phyloP scores from a whole-genome alignment of 92 coral and sea anemone species.

The Epizoanthus rinbou region DNA sequence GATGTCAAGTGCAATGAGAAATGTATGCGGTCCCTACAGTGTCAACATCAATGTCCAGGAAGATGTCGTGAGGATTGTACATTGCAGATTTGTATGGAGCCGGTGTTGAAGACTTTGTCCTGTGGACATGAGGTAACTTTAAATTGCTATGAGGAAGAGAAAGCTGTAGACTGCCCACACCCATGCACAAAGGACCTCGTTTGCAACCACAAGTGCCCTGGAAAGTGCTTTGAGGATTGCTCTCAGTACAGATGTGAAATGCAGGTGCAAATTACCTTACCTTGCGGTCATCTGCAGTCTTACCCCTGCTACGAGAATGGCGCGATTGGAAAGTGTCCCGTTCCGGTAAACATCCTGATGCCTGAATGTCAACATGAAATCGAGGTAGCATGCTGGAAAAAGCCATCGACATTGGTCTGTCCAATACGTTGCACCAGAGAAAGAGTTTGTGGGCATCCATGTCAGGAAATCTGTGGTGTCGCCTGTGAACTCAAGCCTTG shows the following conservation, averaged over 20 bases:
- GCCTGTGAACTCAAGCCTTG: constrained; percentile 32
- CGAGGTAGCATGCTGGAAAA: too few relatives aligned
- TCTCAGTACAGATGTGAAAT: too few relatives aligned
- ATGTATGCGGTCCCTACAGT: constrained; percentile 51
- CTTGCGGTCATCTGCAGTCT: too few relatives aligned
- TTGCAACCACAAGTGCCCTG: constrained; percentile 28
- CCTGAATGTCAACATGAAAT: too few relatives aligned
- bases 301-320: too few relatives aligned
- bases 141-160: neutral
- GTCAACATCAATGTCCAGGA: constrained; percentile 72
- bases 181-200: constrained; percentile 5
- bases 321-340: too few relatives aligned
- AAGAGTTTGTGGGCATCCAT: neutral
- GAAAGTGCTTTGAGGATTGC: constrained; percentile 9
- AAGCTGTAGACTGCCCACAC: neutral
- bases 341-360: too few relatives aligned
- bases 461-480: constrained; percentile 18
- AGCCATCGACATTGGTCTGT: too few relatives aligned
- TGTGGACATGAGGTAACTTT: constrained; percentile 42
- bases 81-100: constrained; percentile 39
- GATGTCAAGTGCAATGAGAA: constrained; percentile 44
- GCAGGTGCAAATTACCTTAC: too few relatives aligned
- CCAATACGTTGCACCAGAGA: too few relatives aligned
- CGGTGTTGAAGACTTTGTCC: constrained; percentile 34
- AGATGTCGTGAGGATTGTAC: constrained; percentile 60